Base-by-base conservation (phyloP, 2,888 invertebrate genomes). In the Callosobruchus maculatus region DNA sequence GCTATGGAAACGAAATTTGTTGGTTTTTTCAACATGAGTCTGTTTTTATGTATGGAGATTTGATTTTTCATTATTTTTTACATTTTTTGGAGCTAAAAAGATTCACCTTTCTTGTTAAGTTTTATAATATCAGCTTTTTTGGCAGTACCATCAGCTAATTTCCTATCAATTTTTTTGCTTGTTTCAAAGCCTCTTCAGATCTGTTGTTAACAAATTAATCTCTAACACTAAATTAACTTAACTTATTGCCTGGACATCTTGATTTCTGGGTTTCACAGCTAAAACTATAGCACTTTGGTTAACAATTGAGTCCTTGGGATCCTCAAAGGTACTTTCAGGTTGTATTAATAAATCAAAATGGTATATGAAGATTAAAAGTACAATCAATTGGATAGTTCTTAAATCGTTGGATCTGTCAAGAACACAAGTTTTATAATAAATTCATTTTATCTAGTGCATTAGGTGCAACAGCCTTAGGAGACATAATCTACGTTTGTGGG, bases 141-240 rank as follows among this genome's bases (percentile, higher is more conserved):
- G 72, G 92, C 87, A 68, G 88, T 84, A 0, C 91, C 91, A 69
- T 86, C 87, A 30, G 89, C 88, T 22, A 97, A 90, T 73, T 91
- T 87, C 70, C 88, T 85, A 85, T 98, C 97, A 4, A 96, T 90
- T 75, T 89, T 87, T 74, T 89, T 0, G 97, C 97, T 81, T 97
- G 95, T 71, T 91, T 87, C 0, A 97, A 83, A 0, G 97, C 97
- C 2, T 90, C 92, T 9, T 91, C 89, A 84, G 92, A 97, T 72
- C 96, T 89, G 66, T 95, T 91, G 81, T 95, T 95, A 0, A 96
- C 94, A 0, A 97, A 90, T 0, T 96, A 94, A 87, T n/a, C n/a
- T 97, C 97, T 68, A 97, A 82, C 20, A 93, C 84, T 0, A 90
- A 89, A 85, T 97, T 96, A 0, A 91, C 90, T 83, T 91, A 89